Conservation (phyloP, 2,113 vertebrate genomes). For the Psilopsiagon aymara region DNA sequence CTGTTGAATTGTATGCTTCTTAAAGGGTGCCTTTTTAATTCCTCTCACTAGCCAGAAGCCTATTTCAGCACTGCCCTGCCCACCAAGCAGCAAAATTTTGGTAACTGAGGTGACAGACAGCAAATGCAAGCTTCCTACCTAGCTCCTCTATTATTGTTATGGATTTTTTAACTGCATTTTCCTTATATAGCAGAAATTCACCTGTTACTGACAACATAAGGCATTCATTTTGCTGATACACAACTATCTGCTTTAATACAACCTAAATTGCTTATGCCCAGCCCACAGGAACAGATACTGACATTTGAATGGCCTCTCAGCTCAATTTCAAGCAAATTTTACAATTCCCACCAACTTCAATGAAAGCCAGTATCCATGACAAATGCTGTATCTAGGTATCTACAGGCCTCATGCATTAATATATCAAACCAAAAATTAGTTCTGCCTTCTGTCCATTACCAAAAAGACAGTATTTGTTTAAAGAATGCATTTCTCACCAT, state of each 20-base stretch:
- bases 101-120: neutral
- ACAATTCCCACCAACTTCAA: neutral
- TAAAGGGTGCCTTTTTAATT: neutral
- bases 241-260: neutral
- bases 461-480: neutral
- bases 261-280: neutral
- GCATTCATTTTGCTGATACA: neutral
- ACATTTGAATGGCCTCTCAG: neutral
- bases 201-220: neutral
- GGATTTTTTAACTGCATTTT: neutral
- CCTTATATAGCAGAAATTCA: neutral
- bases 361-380: neutral
- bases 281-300: neutral
- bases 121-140: neutral
- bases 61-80: neutral
- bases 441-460: neutral
- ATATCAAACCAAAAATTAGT: neutral
- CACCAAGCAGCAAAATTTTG: neutral
- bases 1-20: neutral
- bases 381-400: rapidly evolving
- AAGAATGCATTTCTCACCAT: neutral
- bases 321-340: neutral
- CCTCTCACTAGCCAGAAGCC: neutral
- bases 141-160: neutral
- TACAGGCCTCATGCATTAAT: neutral